Conservation (phyloP, 2,113 vertebrate genomes). For the Athene cunicularia region DNA sequence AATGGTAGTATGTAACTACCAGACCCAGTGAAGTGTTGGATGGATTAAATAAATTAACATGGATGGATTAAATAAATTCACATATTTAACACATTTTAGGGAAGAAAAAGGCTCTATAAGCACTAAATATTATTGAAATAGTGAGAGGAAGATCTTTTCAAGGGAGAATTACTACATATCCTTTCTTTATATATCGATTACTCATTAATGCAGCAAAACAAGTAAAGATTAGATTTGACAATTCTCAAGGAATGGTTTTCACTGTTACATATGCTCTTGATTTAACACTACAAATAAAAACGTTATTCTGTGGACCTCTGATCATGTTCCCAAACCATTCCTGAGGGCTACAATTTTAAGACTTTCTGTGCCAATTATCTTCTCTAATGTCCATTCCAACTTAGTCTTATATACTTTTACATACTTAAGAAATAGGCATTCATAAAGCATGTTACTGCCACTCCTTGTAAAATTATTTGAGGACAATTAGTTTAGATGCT, state of each 20-base stretch:
- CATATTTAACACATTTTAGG: background rate
- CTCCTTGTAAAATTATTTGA: background rate
- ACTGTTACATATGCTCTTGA: slow-evolving; percentile 45
- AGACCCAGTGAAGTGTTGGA: background rate
- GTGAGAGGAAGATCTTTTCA: slow-evolving; percentile 32
- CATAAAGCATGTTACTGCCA: background rate
- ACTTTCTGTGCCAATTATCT: background rate
- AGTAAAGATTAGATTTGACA: slow-evolving; percentile 65
- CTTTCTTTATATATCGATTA: slow-evolving; percentile 59
- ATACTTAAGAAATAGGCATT: background rate
- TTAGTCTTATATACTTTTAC: background rate
- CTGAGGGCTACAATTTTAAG: background rate
- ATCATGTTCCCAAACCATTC: background rate
- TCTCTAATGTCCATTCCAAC: background rate
- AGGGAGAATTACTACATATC: slow-evolving; percentile 51
- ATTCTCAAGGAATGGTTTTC: slow-evolving; percentile 66
- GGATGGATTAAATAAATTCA: background rate
- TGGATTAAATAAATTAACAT: background rate
- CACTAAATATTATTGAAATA: background rate
- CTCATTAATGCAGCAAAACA: slow-evolving; percentile 69
- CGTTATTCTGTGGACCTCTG: background rate
- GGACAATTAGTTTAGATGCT: background rate
- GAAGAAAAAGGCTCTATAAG: background rate
- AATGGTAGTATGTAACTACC: background rate
- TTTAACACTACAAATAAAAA: slow-evolving; percentile 62